A percentile compares a stretch with the other conserved stretches of the same genome.
These are phyloP conservation scores for Trachymyrmex cornetzi DNA, from an alignment of 1,140 invertebrate species.

Conservation along the genomic window DNA sequence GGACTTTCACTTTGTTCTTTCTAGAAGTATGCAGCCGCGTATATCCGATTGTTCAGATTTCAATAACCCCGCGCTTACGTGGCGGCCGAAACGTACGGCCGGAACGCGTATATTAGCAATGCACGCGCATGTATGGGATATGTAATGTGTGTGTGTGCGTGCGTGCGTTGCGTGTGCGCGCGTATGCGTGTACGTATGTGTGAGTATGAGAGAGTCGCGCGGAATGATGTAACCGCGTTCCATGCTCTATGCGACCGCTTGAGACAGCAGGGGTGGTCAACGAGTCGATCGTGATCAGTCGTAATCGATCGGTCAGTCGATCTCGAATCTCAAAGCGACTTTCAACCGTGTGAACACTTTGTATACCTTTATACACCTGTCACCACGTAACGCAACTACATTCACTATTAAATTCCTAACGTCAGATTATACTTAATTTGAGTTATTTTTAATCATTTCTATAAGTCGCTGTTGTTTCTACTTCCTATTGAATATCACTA, in stretches of 20 bases:
- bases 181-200: background rate
- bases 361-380: slow-evolving; percentile 8
- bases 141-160: background rate
- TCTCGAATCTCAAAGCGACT: background rate
- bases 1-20: slow-evolving; percentile 75
- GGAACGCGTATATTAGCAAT: background rate
- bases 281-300: slow-evolving; percentile 27
- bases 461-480: no score
- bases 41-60: slow-evolving; percentile 70
- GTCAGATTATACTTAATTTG: no score
- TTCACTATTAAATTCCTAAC: background rate
- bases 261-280: slow-evolving; percentile 50
- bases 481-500: no score
- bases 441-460: no score
- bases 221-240: slow-evolving; percentile 60
- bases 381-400: background rate
- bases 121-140: background rate
- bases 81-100: slow-evolving; percentile 5
- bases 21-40: slow-evolving; percentile 49
- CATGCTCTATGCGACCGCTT: slow-evolving; percentile 28
- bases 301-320: background rate
- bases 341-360: background rate
- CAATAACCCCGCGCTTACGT: slow-evolving; percentile 52
- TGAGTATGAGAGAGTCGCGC: slow-evolving; percentile 21
- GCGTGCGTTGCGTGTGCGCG: background rate